A percentile compares a stretch with the other conserved stretches of the same genome.
These are phyloP conservation scores for Drosophila nasuta DNA, from an alignment of 1,140 invertebrate genomes.

Conservation along the genomic window DNA sequence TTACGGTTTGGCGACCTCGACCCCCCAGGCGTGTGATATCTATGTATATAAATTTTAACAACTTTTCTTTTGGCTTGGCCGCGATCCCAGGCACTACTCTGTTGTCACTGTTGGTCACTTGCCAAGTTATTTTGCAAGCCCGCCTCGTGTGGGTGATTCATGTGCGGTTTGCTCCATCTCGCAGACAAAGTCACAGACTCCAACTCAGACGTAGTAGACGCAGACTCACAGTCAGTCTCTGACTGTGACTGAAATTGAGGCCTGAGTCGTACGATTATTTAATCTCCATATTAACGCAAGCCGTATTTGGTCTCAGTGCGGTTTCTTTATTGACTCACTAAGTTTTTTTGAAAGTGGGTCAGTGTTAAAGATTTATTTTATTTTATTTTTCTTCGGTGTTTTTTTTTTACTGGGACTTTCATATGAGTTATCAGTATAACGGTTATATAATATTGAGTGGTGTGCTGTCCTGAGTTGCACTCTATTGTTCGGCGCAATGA, in stretches of 20 bases:
- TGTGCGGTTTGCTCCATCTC: conserved; percentile 13
- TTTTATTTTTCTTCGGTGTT: conserved; percentile 25
- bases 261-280: conserved; percentile 64
- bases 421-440: conserved; percentile 76
- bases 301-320: conserved; percentile 59
- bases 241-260: conserved; percentile 49
- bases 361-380: conserved; percentile 76
- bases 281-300: conserved; percentile 78
- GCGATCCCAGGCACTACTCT: conserved; percentile 36
- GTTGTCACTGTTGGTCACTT: conserved; percentile 59
- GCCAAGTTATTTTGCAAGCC: conserved; percentile 55
- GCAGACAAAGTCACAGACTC: conserved; percentile 10
- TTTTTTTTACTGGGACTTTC: conserved; percentile 53
- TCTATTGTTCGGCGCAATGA: conserved; percentile 52
- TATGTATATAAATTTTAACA: conserved; percentile 68
- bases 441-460: conserved; percentile 59
- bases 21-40: conserved; percentile 67
- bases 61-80: conserved; percentile 63
- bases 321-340: conserved; percentile 80
- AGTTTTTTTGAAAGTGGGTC: conserved; percentile 69
- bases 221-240: not conserved
- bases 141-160: conserved; percentile 52
- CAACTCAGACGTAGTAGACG: not conserved
- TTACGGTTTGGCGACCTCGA: conserved; percentile 77
- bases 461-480: conserved; percentile 46